These are phyloP conservation scores for Lampris incognitus DNA, from an alignment of 2,113 vertebrate species.

Conservation along the genomic window DNA sequence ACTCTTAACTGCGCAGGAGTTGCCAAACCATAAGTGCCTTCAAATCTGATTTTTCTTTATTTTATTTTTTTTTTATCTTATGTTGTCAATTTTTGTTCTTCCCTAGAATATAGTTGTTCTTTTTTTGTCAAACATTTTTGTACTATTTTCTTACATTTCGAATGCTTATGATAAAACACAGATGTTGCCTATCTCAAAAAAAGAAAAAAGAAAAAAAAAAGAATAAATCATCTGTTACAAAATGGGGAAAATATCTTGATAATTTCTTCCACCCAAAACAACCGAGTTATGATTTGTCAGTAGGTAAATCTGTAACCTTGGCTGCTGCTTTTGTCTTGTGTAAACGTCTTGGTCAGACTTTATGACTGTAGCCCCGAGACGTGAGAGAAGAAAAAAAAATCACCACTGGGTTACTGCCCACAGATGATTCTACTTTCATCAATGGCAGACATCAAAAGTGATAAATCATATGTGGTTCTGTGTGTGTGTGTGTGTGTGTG, in stretches of 20 bases:
- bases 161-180: slow-evolving; percentile 80
- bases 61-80: slow-evolving; percentile 53
- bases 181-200: slow-evolving; percentile 79
- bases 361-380: slow-evolving; percentile 18
- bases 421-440: slow-evolving; percentile 24
- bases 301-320: slow-evolving; percentile 30
- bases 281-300: slow-evolving; percentile 47
- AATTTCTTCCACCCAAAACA: slow-evolving; percentile 63
- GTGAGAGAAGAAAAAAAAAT: slow-evolving; percentile 16
- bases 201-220: slow-evolving; percentile 36
- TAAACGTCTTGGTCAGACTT: slow-evolving; percentile 28
- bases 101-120: slow-evolving; percentile 58
- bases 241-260: slow-evolving; percentile 61
- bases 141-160: slow-evolving; percentile 67
- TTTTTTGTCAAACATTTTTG: slow-evolving; percentile 56
- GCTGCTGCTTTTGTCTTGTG: slow-evolving; percentile 47
- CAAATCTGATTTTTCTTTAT: slow-evolving; percentile 53
- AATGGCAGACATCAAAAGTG: slow-evolving; percentile 8
- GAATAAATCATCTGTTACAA: slow-evolving; percentile 79
- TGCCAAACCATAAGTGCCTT: slow-evolving; percentile 74
- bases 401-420: not conserved
- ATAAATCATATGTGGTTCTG: not conserved
- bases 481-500: not conserved
- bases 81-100: slow-evolving; percentile 62
- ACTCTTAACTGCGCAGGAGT: slow-evolving; percentile 60